Evolutionary conservation across 2,888 invertebrate species (phyloP).

Genomic region (Hybos culiciformis): DNA sequence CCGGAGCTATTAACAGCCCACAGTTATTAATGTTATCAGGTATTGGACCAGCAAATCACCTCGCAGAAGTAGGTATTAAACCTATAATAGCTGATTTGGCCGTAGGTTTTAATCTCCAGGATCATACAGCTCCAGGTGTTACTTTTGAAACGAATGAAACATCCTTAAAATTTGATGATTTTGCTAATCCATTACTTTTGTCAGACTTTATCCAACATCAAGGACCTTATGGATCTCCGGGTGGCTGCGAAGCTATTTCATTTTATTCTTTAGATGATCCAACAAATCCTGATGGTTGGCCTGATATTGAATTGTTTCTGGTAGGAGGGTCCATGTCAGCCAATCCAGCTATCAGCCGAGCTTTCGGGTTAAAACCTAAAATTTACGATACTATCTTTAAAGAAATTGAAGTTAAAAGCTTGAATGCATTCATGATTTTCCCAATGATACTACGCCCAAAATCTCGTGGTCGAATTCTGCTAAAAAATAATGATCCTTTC

Average conservation of each 20-base stretch:
- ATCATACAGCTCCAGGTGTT: constrained; percentile 52
- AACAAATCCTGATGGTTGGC: constrained; percentile 38
- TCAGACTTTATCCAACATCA: constrained; percentile 27
- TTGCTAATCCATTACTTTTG: constrained; percentile 25
- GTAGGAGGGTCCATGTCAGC: constrained; percentile 41
- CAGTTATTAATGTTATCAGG: constrained; percentile 72
- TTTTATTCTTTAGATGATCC: constrained; percentile 47
- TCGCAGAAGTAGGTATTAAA: constrained; percentile 39
- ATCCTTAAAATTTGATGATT: constrained; percentile 30
- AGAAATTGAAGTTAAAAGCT: constrained; percentile 25
- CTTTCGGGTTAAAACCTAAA: constrained; percentile 37
- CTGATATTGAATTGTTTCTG: constrained; percentile 58
- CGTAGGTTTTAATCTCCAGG: constrained; percentile 50
- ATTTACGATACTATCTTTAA: constrained; percentile 37
- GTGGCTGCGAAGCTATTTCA: constrained; percentile 48
- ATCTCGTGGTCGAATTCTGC: constrained; percentile 50
- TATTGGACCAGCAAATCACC: constrained; percentile 46
- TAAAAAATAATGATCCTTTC: constrained; percentile 48
- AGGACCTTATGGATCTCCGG: constrained; percentile 40
- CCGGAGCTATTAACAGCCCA: constrained; percentile 66
- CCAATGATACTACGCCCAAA: constrained; percentile 53
- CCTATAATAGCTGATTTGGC: constrained; percentile 45
- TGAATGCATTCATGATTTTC: constrained; percentile 43
- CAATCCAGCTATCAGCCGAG: constrained; percentile 29
- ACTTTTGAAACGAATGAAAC: constrained; percentile 44